Evolutionary conservation across 2,888 invertebrate species (phyloP), one percentile per base, ranked within the genome.

Genomic region (Rotaria sp.): DNA sequence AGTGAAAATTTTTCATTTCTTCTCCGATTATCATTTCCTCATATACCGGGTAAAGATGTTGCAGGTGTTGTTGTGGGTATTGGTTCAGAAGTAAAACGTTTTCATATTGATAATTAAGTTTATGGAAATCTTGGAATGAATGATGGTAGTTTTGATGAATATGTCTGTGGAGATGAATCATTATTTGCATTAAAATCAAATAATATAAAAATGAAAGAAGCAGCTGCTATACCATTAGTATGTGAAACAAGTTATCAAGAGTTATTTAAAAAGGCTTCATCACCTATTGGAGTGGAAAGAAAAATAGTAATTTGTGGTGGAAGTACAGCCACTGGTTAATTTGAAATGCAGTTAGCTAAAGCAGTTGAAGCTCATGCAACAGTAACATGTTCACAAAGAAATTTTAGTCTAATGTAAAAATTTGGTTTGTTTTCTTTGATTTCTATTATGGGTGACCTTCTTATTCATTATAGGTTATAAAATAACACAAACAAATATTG

Each of bases 181-280:
- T 24, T 38, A 8, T 35, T 67, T 35, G 67, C 67, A 67, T 21
- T 67, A 15, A 67, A 35, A 67, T 35, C 67, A 35, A 30, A 67
- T 13, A 67, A 67, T 35, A 35, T 67, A 67, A 35, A 30, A 35
- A 67, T 67, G 67, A 35, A 67, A 35, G 67, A 67, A 67, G 67
- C 67, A 35, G 67, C 67, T 21, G 67, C 67, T 67, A 18, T 67
- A 67, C 67, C 67, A 30, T 30, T 67, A 35, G 35, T 35, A 35
- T 67, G 67, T 67, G 67, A 67, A 30, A 67, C 67, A 10, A 67
- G 67, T 67, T 67, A 67, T 67, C 35, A 67, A 67, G 67, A 30
- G 1, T 67, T 67, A 35, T 67, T 67, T 67, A 30, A 13, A 1
- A 67, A 67, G 35, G 1, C 35, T 30, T 67, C 67, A 67, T 35